phyloP scores from a whole-genome alignment of 2,113 vertebrate genomes.

The Chaetodon trifascialis region DNA sequence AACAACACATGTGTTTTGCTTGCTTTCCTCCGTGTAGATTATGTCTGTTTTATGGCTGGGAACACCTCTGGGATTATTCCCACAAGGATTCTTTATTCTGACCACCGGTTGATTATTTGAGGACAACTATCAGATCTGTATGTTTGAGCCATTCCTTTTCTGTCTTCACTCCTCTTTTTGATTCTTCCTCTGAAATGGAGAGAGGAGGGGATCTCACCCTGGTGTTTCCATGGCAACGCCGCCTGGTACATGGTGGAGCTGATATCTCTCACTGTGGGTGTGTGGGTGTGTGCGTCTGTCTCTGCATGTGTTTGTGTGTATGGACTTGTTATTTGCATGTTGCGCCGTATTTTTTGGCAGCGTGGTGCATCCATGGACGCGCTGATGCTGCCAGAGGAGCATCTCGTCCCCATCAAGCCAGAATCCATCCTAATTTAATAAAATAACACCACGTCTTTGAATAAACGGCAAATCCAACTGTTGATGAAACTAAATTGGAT shows the following conservation, averaged over 20 bases:
- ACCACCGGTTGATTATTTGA: not conserved
- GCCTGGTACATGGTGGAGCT: slow-evolving; percentile 44
- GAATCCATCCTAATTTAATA: slow-evolving; percentile 6
- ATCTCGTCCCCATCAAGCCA: not conserved
- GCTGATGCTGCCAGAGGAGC: not conserved
- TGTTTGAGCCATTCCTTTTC: not conserved
- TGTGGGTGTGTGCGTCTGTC: not conserved
- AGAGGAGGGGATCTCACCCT: slow-evolving; percentile 40
- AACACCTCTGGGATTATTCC: slow-evolving; percentile 31
- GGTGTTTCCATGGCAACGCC: slow-evolving; percentile 77
- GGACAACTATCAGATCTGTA: not conserved
- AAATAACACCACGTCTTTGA: not conserved
- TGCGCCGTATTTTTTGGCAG: slow-evolving; percentile 4
- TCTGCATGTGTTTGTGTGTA: not conserved
- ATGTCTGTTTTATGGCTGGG: not conserved
- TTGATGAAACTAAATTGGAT: slow-evolving; percentile 33
- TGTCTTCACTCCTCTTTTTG: not conserved
- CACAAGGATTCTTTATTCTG: slow-evolving; percentile 8
- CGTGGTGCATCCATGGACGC: not conserved
- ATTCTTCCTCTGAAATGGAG: slow-evolving; percentile 38
- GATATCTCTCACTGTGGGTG: slow-evolving; percentile 25
- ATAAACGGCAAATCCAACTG: slow-evolving; percentile 17
- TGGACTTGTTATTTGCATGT: not conserved
- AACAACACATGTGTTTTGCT: not conserved
- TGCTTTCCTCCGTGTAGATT: not conserved